Conservation (phyloP, 2,888 invertebrate species). For the Ctenicera cuprea region DNA sequence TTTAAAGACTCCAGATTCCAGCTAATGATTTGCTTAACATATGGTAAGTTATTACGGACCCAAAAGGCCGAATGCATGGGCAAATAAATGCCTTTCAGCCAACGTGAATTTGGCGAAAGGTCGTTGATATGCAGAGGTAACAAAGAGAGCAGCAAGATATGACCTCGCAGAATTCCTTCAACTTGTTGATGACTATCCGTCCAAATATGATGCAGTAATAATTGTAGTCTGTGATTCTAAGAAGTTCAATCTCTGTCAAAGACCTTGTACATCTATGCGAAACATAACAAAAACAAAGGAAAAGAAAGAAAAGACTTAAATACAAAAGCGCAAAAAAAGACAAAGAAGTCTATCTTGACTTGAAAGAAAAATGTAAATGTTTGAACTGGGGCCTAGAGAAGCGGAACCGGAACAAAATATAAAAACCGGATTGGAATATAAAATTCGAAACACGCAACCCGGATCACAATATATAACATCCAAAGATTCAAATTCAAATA, state of each 20-base stretch:
- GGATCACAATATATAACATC: too few relatives aligned
- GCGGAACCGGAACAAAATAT: too few relatives aligned
- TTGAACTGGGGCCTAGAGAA: too few relatives aligned
- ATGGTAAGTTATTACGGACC: background rate
- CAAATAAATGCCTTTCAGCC: background rate
- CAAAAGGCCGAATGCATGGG: slow-evolving; percentile 3
- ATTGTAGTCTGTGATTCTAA: slow-evolving; percentile 9
- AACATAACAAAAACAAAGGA: background rate
- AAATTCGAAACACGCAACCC: too few relatives aligned
- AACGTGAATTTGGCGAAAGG: slow-evolving; percentile 17
- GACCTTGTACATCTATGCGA: background rate
- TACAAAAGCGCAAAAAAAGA: too few relatives aligned
- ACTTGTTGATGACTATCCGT: slow-evolving; percentile 11
- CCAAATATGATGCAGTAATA: background rate
- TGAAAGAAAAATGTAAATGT: too few relatives aligned
- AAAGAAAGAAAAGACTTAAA: too few relatives aligned
- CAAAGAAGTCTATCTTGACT: too few relatives aligned
- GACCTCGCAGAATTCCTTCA: slow-evolving; percentile 15
- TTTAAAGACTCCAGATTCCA: background rate
- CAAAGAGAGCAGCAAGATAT: background rate
- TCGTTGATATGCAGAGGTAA: slow-evolving; percentile 15
- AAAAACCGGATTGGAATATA: too few relatives aligned
- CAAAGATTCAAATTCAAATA: too few relatives aligned
- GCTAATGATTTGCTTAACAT: slow-evolving; percentile 8
- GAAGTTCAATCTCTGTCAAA: slow-evolving; percentile 1